Evolutionary conservation across 2,113 vertebrate genomes (phyloP).

Genomic region (Syngnathus floridae): DNA sequence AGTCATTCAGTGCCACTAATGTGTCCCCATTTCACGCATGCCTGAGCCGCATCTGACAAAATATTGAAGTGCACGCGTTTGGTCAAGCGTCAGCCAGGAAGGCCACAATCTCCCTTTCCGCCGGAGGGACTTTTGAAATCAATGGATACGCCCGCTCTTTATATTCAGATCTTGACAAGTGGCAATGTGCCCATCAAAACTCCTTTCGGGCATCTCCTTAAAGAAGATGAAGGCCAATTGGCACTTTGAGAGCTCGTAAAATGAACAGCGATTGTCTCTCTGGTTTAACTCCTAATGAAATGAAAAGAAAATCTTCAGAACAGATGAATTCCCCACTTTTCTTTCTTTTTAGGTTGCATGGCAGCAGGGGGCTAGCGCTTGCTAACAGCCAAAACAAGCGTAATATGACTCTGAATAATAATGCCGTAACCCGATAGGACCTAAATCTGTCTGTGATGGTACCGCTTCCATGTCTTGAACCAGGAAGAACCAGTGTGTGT

Average conservation of each 20-base stretch:
- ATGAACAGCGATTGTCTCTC: conserved; percentile 61
- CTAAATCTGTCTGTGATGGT: conserved; percentile 94
- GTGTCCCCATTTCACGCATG: too few species aligned
- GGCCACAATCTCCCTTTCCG: too few species aligned
- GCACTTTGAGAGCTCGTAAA: conserved; percentile 47
- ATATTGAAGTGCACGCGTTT: too few species aligned
- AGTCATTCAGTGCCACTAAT: too few species aligned
- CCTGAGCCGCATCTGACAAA: too few species aligned
- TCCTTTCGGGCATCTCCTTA: background rate
- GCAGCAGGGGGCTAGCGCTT: conserved; percentile 63
- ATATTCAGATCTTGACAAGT: too few species aligned
- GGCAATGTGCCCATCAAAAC: too few species aligned
- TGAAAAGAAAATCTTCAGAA: conserved; percentile 56
- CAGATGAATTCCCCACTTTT: conserved; percentile 40
- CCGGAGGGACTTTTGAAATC: too few species aligned
- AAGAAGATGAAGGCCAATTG: conserved; percentile 28
- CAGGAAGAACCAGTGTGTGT: conserved; percentile 29
- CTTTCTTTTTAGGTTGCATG: conserved; percentile 36
- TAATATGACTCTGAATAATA: conserved; percentile 93
- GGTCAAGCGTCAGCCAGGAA: too few species aligned
- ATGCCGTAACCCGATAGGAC: conserved; percentile 88
- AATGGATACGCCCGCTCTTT: too few species aligned
- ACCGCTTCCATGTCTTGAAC: conserved; percentile 60
- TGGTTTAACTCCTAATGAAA: conserved; percentile 52
- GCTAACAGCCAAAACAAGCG: conserved; percentile 78